Conservation (phyloP, 35 echinoderm and acorn worm genomes). For the Patiria miniata region DNA sequence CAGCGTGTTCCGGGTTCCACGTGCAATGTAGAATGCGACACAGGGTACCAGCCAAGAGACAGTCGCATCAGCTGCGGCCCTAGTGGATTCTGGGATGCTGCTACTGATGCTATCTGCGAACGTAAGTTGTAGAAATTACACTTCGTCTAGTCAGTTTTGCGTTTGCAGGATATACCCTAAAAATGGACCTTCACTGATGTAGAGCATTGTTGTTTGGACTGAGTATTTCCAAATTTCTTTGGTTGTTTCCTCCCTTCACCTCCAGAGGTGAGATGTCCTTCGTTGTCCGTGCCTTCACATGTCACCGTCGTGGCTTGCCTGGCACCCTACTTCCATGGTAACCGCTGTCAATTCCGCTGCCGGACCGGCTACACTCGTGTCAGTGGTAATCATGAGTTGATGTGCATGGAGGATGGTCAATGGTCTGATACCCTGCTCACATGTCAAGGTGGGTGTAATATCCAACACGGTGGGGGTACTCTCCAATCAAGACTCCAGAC, state of each 20-base stretch:
- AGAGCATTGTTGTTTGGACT: too few relatives aligned
- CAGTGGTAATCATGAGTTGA: background rate
- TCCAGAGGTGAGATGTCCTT: constrained; percentile 12
- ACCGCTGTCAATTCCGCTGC: constrained; percentile 43
- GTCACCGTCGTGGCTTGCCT: background rate
- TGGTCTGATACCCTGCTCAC: constrained; percentile 40
- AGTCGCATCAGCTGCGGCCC: constrained; percentile 1
- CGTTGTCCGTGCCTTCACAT: background rate
- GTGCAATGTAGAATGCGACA: constrained; percentile 22
- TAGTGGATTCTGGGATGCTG: background rate
- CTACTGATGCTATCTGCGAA: background rate
- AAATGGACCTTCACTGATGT: too few relatives aligned
- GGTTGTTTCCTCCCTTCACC: background rate
- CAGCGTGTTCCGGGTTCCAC: constrained; percentile 9
- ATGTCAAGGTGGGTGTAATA: constrained; percentile 49
- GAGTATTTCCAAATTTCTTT: too few relatives aligned
- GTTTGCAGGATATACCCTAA: too few relatives aligned
- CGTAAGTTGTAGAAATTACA: background rate
- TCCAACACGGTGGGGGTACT: too few relatives aligned
- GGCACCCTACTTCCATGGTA: constrained; percentile 14
- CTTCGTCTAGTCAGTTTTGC: too few relatives aligned
- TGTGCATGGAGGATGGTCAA: constrained; percentile 30
- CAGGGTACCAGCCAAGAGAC: background rate
- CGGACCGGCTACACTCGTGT: constrained; percentile 37
- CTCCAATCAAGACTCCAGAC: too few relatives aligned